These are phyloP conservation scores for Rattus rattus DNA, from an alignment of 2,113 vertebrate genomes.

Conservation along the genomic window DNA sequence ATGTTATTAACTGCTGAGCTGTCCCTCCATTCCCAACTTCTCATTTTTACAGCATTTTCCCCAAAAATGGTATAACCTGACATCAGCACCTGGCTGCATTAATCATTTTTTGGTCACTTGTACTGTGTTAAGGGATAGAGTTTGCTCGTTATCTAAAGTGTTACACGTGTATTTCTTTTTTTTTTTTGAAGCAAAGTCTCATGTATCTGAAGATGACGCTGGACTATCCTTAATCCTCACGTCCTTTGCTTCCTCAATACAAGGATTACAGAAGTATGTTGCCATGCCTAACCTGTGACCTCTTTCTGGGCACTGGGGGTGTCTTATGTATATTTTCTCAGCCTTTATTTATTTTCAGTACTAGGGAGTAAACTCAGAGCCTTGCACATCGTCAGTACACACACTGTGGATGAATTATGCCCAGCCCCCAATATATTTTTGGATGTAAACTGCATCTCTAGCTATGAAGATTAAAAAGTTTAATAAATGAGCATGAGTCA, in stretches of 20 bases:
- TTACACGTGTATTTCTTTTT: not conserved
- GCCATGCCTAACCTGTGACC: not conserved
- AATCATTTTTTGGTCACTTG: slow-evolving; percentile 14
- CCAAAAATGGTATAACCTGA: not conserved
- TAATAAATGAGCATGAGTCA: slow-evolving; percentile 27
- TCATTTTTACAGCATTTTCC: slow-evolving; percentile 26
- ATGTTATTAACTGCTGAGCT: not conserved
- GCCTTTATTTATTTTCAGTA: not conserved
- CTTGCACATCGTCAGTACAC: not conserved
- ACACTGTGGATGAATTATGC: not conserved
- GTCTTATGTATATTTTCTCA: not conserved
- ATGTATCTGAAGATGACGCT: not conserved
- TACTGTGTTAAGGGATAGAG: slow-evolving; percentile 21
- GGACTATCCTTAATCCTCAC: not conserved
- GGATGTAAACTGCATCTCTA: slow-evolving; percentile 17
- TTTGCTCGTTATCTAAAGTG: slow-evolving; percentile 48
- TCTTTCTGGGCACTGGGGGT: slow-evolving; percentile 2
- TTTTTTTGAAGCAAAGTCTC: not conserved
- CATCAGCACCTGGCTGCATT: not conserved
- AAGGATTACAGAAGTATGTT: not conserved
- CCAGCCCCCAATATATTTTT: not conserved
- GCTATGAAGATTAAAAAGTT: not conserved
- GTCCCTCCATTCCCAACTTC: not conserved
- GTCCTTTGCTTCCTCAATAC: not conserved
- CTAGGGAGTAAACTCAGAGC: not conserved